Evolutionary conservation across 1,140 invertebrate species (phyloP).

Genomic region (Listronotus oregonensis): DNA sequence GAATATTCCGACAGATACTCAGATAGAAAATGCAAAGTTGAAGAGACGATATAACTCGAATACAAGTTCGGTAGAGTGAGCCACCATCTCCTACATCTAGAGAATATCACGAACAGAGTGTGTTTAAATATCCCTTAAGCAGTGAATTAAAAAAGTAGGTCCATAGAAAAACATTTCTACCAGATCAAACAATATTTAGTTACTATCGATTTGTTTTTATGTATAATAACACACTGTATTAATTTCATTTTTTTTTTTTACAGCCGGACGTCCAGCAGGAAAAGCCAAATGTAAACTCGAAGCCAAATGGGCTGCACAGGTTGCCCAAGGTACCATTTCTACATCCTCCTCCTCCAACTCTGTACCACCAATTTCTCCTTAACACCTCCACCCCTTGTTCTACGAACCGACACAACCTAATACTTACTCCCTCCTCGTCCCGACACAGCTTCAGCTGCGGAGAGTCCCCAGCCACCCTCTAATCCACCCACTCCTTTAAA

Average conservation of each 20-base stretch:
- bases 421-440: slow-evolving; percentile 12
- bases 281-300: slow-evolving; percentile 52
- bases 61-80: slow-evolving; percentile 63
- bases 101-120: slow-evolving; percentile 54
- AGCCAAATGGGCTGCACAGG: slow-evolving; percentile 49
- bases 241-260: slow-evolving; percentile 6
- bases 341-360: slow-evolving; percentile 28
- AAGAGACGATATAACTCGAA: slow-evolving; percentile 59
- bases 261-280: slow-evolving; percentile 57
- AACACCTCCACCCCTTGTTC: slow-evolving; percentile 1
- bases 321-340: slow-evolving; percentile 53
- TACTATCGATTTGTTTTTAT: too few relatives aligned
- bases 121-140: too few relatives aligned
- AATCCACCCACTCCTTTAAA: background rate
- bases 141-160: too few relatives aligned
- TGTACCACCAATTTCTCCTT: background rate
- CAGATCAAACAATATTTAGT: too few relatives aligned
- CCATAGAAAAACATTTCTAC: too few relatives aligned
- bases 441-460: slow-evolving; percentile 16
- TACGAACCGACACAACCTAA: background rate
- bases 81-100: slow-evolving; percentile 58
- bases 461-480: slow-evolving; percentile 11
- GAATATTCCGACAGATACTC: slow-evolving; percentile 38
- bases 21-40: slow-evolving; percentile 46
- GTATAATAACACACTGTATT: too few relatives aligned